Conservation (phyloP, 2,888 invertebrate species). For the Eutolmus rufibarbis region DNA sequence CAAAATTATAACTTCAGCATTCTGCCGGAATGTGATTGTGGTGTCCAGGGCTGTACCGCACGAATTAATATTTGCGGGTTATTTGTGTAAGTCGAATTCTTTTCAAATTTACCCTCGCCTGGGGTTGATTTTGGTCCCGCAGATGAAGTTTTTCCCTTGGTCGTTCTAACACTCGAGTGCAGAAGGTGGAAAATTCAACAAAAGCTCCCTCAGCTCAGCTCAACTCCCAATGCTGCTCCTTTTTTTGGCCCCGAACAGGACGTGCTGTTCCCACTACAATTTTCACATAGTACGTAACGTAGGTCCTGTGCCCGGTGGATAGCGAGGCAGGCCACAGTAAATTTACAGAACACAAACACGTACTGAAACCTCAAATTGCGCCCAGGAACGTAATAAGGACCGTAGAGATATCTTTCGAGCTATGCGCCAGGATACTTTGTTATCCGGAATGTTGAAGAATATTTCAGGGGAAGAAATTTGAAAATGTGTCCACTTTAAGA, state of each 20-base stretch:
- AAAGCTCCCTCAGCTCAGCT: neutral
- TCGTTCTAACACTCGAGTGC: neutral
- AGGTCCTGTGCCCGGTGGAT: neutral
- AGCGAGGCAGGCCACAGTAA: neutral
- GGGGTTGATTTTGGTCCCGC: neutral
- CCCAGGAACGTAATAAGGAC: neutral
- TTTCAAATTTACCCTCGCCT: neutral
- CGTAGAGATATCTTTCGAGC: neutral
- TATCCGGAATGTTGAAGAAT: neutral
- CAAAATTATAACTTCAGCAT: neutral
- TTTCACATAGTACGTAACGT: neutral
- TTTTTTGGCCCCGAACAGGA: neutral
- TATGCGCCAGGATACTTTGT: constrained; percentile 33
- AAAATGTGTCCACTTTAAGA: constrained; percentile 1
- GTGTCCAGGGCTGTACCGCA: neutral
- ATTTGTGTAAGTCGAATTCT: neutral
- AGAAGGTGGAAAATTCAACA: constrained; percentile 22
- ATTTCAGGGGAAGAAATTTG: neutral
- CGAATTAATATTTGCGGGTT: neutral
- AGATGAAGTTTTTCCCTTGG: neutral
- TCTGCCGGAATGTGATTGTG: neutral
- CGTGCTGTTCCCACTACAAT: neutral
- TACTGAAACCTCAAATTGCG: constrained; percentile 22
- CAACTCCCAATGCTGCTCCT: neutral
- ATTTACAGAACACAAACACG: constrained; percentile 30